Evolutionary conservation across 2,797 vertebrate species (phyloP).

Genomic region (Xyrichtys novacula): DNA sequence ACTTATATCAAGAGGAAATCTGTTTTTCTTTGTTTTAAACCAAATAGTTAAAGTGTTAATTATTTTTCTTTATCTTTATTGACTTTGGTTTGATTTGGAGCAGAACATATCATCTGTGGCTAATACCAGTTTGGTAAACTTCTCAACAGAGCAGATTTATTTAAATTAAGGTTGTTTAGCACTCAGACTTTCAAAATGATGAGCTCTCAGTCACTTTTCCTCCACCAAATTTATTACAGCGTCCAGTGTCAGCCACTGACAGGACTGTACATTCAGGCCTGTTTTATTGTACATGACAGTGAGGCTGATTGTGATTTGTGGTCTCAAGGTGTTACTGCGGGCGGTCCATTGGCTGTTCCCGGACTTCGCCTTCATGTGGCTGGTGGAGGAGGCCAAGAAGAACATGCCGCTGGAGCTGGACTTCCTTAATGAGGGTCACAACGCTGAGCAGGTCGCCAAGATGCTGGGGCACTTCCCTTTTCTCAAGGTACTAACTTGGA

Average conservation of each 20-base stretch:
- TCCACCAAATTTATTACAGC: neutral
- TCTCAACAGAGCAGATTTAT: neutral
- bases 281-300: neutral
- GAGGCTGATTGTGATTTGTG: slow-evolving; percentile 3
- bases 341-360: slow-evolving; percentile 94
- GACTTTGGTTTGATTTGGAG: neutral
- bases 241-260: neutral
- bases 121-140: neutral
- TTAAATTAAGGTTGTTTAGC: neutral
- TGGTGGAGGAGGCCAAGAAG: slow-evolving; percentile 98
- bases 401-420: slow-evolving; percentile 96
- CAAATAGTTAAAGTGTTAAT: neutral
- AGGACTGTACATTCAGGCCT: neutral
- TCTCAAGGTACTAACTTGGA: slow-evolving; percentile 86
- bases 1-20: too few species aligned
- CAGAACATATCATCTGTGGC: neutral
- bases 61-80: neutral
- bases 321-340: slow-evolving; percentile 86
- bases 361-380: slow-evolving; percentile 97
- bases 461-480: slow-evolving; percentile 92
- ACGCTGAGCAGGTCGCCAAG: slow-evolving; percentile 91
- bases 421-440: slow-evolving; percentile 95
- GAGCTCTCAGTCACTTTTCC: neutral
- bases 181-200: neutral
- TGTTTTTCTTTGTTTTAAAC: too few species aligned